These are phyloP conservation scores for Bellardia bayeri DNA, from an alignment of 2,888 invertebrate genomes.

Conservation along the genomic window DNA sequence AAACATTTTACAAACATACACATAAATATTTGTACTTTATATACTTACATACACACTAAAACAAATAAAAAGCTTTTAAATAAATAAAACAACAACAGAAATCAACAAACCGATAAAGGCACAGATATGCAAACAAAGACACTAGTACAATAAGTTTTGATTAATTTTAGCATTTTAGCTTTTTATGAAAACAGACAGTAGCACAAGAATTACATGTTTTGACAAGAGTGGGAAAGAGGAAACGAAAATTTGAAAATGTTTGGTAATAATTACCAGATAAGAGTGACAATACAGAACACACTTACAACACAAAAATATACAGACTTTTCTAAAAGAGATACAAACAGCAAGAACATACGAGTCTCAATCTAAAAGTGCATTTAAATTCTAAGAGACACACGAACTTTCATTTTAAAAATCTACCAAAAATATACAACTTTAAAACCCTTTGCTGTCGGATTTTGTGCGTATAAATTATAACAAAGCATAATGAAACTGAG, in stretches of 20 bases:
- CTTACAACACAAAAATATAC: background rate
- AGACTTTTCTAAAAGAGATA: background rate
- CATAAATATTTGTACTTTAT: constrained; percentile 7
- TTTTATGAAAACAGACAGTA: constrained; percentile 53
- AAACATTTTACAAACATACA: constrained; percentile 6
- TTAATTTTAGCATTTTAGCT: constrained; percentile 61
- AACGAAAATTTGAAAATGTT: constrained; percentile 1
- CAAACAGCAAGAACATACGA: constrained; percentile 6
- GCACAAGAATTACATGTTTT: constrained; percentile 19
- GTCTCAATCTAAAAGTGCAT: background rate
- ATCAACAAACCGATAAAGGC: background rate
- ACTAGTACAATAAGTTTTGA: constrained; percentile 53
- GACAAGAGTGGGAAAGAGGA: background rate
- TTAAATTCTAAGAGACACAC: background rate
- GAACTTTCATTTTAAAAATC: too few relatives aligned
- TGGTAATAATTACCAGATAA: constrained; percentile 54
- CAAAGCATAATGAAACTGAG: constrained; percentile 38
- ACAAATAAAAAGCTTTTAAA: constrained; percentile 26
- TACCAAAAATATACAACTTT: too few relatives aligned
- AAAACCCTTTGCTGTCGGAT: background rate
- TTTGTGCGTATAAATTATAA: constrained; percentile 28
- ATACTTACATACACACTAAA: constrained; percentile 11
- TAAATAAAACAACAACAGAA: background rate
- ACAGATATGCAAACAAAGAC: background rate
- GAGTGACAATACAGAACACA: constrained; percentile 12